Percentiles rank a stretch among this genome's conserved stretches.
phyloP scores from a whole-genome alignment of 23 tunicate species.

The Styela clava region DNA sequence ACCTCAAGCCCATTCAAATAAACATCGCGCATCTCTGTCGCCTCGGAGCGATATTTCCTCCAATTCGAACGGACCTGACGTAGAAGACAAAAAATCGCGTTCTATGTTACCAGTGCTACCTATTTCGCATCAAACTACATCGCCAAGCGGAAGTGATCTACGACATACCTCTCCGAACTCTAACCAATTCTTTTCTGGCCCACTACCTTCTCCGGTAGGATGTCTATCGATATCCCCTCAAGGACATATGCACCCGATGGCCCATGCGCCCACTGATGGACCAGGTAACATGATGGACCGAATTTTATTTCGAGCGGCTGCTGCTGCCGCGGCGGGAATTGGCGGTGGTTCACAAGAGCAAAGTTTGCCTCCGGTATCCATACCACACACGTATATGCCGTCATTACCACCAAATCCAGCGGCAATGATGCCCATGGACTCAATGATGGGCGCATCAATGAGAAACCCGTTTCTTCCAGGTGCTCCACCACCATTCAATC shows the following conservation, averaged over 20 bases:
- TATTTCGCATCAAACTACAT: not conserved
- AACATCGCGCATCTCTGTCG: not conserved
- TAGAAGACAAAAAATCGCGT: not conserved
- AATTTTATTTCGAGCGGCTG: conserved; percentile 52
- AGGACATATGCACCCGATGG: not conserved
- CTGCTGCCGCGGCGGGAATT: conserved; percentile 39
- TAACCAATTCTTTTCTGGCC: conserved; percentile 5
- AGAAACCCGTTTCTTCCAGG: conserved; percentile 31
- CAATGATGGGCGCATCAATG: conserved; percentile 32
- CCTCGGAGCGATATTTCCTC: not conserved
- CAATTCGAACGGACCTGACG: not conserved
- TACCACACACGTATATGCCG: conserved; percentile 17
- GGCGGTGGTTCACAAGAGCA: not conserved
- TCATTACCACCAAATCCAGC: conserved; percentile 15
- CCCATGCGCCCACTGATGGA: not conserved
- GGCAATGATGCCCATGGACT: conserved; percentile 27
- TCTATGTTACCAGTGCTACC: not conserved
- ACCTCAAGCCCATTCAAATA: not conserved
- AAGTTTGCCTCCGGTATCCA: conserved; percentile 14
- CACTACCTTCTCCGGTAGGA: conserved; percentile 5
- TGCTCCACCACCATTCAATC: conserved; percentile 28
- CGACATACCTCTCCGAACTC: not conserved
- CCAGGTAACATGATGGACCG: conserved; percentile 39
- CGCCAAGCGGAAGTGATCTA: not conserved
- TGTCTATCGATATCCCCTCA: not conserved